Base-by-base conservation (phyloP, 2,888 invertebrate species). In the Carpatolechia fugitivella region DNA sequence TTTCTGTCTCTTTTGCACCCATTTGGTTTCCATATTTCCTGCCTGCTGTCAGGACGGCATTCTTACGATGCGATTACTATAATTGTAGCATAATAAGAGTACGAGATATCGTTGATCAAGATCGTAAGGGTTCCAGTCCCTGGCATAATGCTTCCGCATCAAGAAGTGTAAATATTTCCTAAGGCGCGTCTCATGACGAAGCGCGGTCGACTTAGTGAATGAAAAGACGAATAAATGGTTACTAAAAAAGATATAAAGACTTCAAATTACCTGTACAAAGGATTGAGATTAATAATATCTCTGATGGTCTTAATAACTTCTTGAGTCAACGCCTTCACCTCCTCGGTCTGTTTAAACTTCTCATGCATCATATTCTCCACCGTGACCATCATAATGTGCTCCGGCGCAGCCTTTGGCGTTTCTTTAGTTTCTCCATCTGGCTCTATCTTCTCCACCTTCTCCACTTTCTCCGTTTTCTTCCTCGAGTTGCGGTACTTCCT, bases 281-380 rank as follows among this genome's bases (percentile, higher is more conserved):
- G 98, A 92, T 99, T 99, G 91, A 99, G 92, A 63, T 97, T 96
- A 60, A 99, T 98, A 57, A 99, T 98, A 85, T 99, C 99, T 54
- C 98, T 91, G 62, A 99, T 98, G 0, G 99, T 99, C 86, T 99
- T 98, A 46, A 99, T 98, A 56, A 99, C 94, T 91, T 99, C 99
- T 81, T 98, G 98, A 0, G 98, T 98, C 55, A 98, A 78, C 0
- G 99, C 99, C 89, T 99, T 99, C 11, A 99, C 95, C 91, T 99
- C 99, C 75, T 98, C 98, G 0, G 96, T 98, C 78, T 95, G 95
- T 62, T 94, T 92, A 78, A 97, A 99, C 65, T 96, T 95, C 60
- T 97, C 95, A 69, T 98, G 97, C 55, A 93, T 92, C 52, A 98
- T 83, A 89, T 99, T 99, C 79, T 98, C 98, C 18, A 98, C 97